Conservation (phyloP, 1,140 invertebrate species). For the Bombus picipes region DNA sequence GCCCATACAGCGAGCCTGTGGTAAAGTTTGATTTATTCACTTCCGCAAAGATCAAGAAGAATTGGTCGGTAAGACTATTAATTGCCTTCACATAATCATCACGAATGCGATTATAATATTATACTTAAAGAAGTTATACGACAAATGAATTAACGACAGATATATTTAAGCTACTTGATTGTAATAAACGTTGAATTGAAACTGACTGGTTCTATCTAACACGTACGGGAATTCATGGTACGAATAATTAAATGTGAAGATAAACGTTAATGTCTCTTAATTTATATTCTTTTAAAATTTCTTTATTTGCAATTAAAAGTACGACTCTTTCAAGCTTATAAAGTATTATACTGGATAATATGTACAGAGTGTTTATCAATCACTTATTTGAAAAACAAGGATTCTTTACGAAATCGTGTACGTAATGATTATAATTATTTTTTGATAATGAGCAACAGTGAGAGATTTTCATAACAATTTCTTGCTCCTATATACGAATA, state of each 20-base stretch:
- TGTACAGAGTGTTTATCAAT: not conserved
- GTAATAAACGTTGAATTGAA: not conserved
- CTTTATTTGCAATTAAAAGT: not conserved
- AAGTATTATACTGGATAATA: not conserved
- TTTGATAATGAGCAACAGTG: not conserved
- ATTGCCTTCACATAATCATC: not conserved
- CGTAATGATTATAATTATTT: not conserved
- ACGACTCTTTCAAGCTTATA: not conserved
- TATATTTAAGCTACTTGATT: not conserved
- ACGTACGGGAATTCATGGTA: not conserved
- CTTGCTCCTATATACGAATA: not conserved
- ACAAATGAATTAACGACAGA: not conserved
- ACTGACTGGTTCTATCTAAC: not conserved
- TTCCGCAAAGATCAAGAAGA: not conserved
- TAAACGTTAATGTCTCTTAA: not conserved
- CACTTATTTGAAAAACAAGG: not conserved
- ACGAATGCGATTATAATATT: not conserved
- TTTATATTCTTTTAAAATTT: not conserved
- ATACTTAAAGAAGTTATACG: not conserved
- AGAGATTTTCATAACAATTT: not conserved
- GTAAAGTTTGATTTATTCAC: conserved; percentile 17
- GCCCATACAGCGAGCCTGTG: not conserved
- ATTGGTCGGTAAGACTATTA: conserved; percentile 41
- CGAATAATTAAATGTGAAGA: not conserved
- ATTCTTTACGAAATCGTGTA: not conserved